These are phyloP conservation scores for Botia kubotai DNA, from an alignment of 2,797 vertebrate genomes.

Conservation along the genomic window DNA sequence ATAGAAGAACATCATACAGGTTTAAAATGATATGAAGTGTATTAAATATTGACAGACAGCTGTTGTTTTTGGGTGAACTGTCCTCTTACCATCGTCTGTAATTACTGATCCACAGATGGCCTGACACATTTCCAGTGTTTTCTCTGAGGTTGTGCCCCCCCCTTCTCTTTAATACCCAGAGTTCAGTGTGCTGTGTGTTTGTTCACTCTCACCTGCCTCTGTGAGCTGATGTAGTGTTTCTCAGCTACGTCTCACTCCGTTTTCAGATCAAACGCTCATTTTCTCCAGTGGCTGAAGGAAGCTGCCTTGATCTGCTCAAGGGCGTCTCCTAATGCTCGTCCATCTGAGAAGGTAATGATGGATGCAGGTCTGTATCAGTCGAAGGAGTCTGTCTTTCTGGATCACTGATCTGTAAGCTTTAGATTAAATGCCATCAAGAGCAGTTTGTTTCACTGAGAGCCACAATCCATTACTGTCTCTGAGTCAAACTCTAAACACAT, in stretches of 20 bases:
- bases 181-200: slow-evolving; percentile 58
- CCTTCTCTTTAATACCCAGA: slow-evolving; percentile 48
- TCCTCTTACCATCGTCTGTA: slow-evolving; percentile 15
- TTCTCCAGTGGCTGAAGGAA: slow-evolving; percentile 40
- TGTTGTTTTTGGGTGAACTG: background rate
- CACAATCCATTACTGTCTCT: slow-evolving; percentile 50
- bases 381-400: slow-evolving; percentile 49
- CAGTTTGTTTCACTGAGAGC: slow-evolving; percentile 41
- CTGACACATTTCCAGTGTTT: slow-evolving; percentile 40
- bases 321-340: slow-evolving; percentile 45
- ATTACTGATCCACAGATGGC: slow-evolving; percentile 13
- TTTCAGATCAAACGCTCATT: slow-evolving; percentile 43
- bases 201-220: slow-evolving; percentile 47
- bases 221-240: slow-evolving; percentile 56
- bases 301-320: slow-evolving; percentile 46
- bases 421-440: slow-evolving; percentile 57
- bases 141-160: slow-evolving; percentile 20
- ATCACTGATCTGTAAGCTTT: slow-evolving; percentile 54
- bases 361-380: slow-evolving; percentile 41
- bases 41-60: background rate
- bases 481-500: slow-evolving; percentile 22
- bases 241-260: slow-evolving; percentile 12
- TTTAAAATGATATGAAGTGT: background rate
- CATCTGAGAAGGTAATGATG: slow-evolving; percentile 50
- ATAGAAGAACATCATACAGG: background rate